Evolutionary conservation across 2,113 vertebrate species (phyloP).

Genomic region (Falco punctatus): DNA sequence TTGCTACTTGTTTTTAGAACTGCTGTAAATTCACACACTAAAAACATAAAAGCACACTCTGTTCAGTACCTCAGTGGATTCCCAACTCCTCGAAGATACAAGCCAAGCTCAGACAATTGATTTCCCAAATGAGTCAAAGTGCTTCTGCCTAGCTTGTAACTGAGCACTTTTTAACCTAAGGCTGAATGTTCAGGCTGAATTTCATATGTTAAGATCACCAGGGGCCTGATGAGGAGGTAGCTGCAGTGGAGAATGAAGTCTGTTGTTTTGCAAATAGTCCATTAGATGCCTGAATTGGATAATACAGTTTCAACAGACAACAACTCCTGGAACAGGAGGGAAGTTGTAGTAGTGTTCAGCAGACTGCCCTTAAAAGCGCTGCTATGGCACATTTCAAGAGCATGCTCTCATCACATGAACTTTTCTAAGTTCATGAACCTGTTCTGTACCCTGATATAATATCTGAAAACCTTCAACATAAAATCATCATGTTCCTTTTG

Average conservation of each 20-base stretch:
- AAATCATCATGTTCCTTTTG: background rate
- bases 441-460: background rate
- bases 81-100: background rate
- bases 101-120: background rate
- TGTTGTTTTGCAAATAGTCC: background rate
- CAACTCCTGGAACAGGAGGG: background rate
- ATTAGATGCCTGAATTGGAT: background rate
- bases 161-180: background rate
- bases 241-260: background rate
- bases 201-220: background rate
- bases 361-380: fast-evolving
- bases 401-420: background rate
- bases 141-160: background rate
- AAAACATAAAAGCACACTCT: background rate
- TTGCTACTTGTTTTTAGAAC: background rate
- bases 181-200: background rate
- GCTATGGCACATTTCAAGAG: background rate
- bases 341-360: background rate
- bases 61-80: background rate
- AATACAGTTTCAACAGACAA: background rate
- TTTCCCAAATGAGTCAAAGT: background rate
- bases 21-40: background rate
- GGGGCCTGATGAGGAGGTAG: background rate
- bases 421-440: background rate
- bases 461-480: background rate